Conservation (phyloP, 2,888 invertebrate species). For the Linnaemya tessellans region DNA sequence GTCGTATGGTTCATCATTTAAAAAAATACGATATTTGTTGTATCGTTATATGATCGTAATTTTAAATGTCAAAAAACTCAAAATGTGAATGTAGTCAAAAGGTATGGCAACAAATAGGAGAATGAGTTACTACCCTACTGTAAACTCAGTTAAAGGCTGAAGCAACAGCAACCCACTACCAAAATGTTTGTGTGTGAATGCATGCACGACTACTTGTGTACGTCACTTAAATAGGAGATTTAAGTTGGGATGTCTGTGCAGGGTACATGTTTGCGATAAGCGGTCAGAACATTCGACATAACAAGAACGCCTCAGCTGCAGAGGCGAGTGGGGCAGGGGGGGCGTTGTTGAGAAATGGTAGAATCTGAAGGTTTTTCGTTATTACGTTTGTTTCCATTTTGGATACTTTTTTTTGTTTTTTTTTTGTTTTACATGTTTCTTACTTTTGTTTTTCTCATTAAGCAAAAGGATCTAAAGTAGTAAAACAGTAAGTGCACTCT, state of each 20-base stretch:
- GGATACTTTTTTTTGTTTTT: background rate
- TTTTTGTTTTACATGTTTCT: conserved; percentile 27
- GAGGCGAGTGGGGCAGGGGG: background rate
- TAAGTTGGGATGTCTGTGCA: background rate
- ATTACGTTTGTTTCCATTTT: conserved; percentile 44
- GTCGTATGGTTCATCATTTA: no score
- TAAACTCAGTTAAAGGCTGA: no score
- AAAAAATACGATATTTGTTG: no score
- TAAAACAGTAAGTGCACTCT: conserved; percentile 52
- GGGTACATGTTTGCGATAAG: conserved; percentile 35
- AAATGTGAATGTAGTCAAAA: no score
- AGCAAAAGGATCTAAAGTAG: conserved; percentile 31
- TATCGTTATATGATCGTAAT: no score
- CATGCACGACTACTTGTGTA: no score
- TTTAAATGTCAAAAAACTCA: no score
- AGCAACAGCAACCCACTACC: no score
- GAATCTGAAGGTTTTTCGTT: conserved; percentile 47
- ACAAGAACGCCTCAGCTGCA: background rate
- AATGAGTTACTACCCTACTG: no score
- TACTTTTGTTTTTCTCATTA: conserved; percentile 36
- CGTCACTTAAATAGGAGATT: background rate
- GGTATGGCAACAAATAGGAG: no score
- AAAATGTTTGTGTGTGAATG: no score
- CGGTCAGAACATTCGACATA: conserved; percentile 54
- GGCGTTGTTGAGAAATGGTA: background rate